Percentiles rank a stretch among this genome's conserved stretches.
phyloP scores from a whole-genome alignment of 1,140 invertebrate genomes.

The Bradynema listronoti region DNA sequence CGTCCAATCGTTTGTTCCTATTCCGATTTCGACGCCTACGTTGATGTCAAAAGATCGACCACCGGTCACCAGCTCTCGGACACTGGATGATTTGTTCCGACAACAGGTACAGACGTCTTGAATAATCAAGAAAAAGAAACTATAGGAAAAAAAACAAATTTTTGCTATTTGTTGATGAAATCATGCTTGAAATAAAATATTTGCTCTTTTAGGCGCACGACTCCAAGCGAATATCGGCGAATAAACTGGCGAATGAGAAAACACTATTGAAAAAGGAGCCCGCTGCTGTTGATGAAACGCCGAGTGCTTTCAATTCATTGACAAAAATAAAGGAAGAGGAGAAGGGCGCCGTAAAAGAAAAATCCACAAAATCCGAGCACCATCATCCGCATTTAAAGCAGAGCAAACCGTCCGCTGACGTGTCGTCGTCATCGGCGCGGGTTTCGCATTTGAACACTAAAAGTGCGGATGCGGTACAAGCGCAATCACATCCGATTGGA shows the following conservation, averaged over 20 bases:
- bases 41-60: constrained; percentile 1
- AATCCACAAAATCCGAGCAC: too few relatives aligned
- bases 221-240: constrained; percentile 1
- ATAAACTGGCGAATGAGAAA: background rate
- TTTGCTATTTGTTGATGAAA: too few relatives aligned
- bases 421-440: too few relatives aligned
- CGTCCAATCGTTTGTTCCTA: too few relatives aligned
- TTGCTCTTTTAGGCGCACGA: constrained; percentile 4
- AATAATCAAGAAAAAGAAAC: background rate
- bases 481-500: too few relatives aligned
- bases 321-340: constrained; percentile 5
- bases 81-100: constrained; percentile 10
- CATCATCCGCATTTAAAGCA: too few relatives aligned
- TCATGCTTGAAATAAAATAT: background rate
- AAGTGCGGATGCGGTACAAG: too few relatives aligned
- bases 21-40: background rate
- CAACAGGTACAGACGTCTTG: constrained; percentile 1
- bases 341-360: too few relatives aligned
- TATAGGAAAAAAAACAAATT: background rate
- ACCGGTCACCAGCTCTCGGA: background rate
- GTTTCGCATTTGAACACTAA: too few relatives aligned
- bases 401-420: too few relatives aligned
- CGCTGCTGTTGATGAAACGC: too few relatives aligned
- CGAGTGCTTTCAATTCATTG: constrained; percentile 6
- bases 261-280: too few relatives aligned